These are phyloP conservation scores for Ypsolopha scabrella DNA, from an alignment of 2,888 invertebrate species.

Conservation along the genomic window DNA sequence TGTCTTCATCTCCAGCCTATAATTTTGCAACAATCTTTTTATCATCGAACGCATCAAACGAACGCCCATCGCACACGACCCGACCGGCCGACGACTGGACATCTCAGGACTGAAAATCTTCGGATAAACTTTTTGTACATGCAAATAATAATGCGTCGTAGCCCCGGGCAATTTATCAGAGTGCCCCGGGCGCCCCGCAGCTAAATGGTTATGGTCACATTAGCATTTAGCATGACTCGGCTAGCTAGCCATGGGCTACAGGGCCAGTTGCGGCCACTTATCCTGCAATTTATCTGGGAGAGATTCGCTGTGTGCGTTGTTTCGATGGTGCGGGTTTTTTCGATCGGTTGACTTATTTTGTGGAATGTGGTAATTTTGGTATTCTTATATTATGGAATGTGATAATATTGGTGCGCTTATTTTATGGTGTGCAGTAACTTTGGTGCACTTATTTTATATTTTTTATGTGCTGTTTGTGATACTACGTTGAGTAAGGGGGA, in stretches of 20 bases:
- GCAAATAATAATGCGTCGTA: constrained; percentile 2
- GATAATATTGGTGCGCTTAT: too few species aligned
- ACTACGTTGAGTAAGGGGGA: too few species aligned
- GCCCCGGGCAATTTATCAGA: constrained; percentile 9
- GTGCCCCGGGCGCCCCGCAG: constrained; percentile 9
- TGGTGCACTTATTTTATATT: too few species aligned
- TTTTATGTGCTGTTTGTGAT: too few species aligned
- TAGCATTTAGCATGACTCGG: constrained; percentile 12
- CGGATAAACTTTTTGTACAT: not conserved
- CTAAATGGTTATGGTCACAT: constrained; percentile 14
- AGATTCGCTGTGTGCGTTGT: too few species aligned
- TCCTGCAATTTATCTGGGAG: too few species aligned
- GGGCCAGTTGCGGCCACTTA: too few species aligned
- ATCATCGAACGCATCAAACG: not conserved
- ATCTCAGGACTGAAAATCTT: not conserved
- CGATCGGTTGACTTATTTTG: too few species aligned
- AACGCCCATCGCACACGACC: not conserved
- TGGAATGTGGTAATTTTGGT: too few species aligned
- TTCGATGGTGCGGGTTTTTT: too few species aligned
- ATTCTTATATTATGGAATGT: too few species aligned
- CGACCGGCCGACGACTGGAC: not conserved
- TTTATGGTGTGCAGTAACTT: too few species aligned
- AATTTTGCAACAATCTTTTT: not conserved
- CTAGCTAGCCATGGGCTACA: not conserved
- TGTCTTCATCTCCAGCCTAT: not conserved